A percentile compares a stretch with the other conserved stretches of the same genome.
Evolutionary conservation across 2,113 vertebrate genomes (phyloP).

Genomic region (Microcebus murinus): DNA sequence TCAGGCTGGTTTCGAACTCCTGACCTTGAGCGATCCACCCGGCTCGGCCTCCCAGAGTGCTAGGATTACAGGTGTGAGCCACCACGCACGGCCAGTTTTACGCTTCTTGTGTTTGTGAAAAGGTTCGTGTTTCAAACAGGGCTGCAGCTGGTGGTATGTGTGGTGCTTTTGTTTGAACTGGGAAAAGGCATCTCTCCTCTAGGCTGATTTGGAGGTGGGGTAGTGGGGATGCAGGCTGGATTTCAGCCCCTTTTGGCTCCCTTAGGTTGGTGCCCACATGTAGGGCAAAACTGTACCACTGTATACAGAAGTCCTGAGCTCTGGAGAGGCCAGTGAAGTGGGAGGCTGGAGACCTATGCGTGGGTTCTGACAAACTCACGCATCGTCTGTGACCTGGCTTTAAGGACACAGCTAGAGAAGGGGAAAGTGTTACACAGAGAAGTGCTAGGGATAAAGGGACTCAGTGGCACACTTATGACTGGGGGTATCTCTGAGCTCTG

Average conservation of each 20-base stretch:
- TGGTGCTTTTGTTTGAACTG: neutral
- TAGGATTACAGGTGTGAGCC: no score
- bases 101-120: neutral
- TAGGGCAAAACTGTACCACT: neutral
- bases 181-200: neutral
- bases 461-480: neutral
- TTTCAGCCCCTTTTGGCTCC: fast-evolving
- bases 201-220: neutral
- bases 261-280: neutral
- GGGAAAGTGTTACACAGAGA: neutral
- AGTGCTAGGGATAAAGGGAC: neutral
- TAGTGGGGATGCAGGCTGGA: neutral
- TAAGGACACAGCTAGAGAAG: neutral
- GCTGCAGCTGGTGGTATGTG: neutral
- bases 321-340: neutral
- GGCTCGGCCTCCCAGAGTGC: no score
- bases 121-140: neutral
- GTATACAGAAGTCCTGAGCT: neutral
- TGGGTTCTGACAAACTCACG: neutral
- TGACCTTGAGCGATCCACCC: no score
- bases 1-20: no score
- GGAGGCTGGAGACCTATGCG: neutral
- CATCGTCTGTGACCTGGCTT: neutral
- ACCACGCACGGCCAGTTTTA: neutral
- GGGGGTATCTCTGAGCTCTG: neutral